A percentile compares a stretch with the other conserved stretches of the same genome.
phyloP scores from a whole-genome alignment of 37 sponge, comb jelly and placozoan species.

The Theonella swinhoei region DNA sequence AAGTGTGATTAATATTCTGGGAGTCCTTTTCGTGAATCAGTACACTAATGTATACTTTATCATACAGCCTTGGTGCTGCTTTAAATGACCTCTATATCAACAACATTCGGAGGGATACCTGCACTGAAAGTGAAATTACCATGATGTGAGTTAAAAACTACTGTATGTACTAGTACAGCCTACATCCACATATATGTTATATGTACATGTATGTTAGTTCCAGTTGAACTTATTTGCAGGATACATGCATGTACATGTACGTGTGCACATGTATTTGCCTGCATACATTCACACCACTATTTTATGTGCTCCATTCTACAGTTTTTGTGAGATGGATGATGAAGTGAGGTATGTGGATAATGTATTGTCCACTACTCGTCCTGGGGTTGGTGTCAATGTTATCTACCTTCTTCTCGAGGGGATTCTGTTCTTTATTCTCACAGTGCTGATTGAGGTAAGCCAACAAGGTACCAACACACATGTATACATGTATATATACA shows the following conservation, averaged over 20 bases:
- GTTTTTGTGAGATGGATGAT: constrained; percentile 39
- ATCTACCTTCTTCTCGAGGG: constrained; percentile 68
- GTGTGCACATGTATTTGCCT: no score
- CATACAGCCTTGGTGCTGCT: constrained; percentile 39
- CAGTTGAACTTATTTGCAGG: no score
- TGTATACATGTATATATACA: no score
- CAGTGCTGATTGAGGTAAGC: constrained; percentile 10
- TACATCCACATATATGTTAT: no score
- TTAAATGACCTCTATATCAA: constrained; percentile 66
- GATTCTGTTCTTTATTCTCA: background rate
- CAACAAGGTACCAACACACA: no score
- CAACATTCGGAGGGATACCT: constrained; percentile 13
- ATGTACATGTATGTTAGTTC: no score
- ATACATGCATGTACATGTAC: no score
- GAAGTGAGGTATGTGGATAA: constrained; percentile 44
- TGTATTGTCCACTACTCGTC: constrained; percentile 40
- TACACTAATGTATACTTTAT: no score
- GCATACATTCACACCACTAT: background rate
- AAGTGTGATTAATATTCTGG: no score
- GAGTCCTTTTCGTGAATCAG: no score
- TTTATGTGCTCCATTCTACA: background rate
- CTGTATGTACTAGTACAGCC: background rate
- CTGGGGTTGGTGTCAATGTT: constrained; percentile 73
- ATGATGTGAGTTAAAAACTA: constrained; percentile 11
- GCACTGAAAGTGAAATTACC: constrained; percentile 18